Conservation (phyloP, 2,888 invertebrate species). For the Pachymerium ferrugineum region DNA sequence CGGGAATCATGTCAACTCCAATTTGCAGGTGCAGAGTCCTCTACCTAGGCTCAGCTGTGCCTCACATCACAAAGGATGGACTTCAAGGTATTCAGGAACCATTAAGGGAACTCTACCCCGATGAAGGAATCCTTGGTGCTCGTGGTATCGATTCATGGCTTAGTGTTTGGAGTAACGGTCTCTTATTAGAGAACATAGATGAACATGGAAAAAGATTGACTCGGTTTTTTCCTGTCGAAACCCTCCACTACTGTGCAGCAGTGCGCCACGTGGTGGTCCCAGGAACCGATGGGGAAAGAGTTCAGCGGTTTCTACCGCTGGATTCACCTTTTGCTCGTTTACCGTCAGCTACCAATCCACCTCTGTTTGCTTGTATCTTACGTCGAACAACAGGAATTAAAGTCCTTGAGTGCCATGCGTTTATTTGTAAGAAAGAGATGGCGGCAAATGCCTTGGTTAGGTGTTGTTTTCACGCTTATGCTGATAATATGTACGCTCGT, state of each 20-base stretch:
- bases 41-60: constrained; percentile 92
- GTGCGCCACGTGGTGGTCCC: constrained; percentile 73
- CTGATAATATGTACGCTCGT: constrained; percentile 87
- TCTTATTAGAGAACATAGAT: constrained; percentile 87
- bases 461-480: constrained; percentile 96
- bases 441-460: constrained; percentile 96
- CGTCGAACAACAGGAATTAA: constrained; percentile 94
- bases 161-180: constrained; percentile 94
- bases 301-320: constrained; percentile 80
- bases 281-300: constrained; percentile 55
- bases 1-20: constrained; percentile 64
- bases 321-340: constrained; percentile 94
- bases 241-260: constrained; percentile 91
- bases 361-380: constrained; percentile 92
- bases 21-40: constrained; percentile 94
- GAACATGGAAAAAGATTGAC: constrained; percentile 91
- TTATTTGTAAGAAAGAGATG: constrained; percentile 92
- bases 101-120: constrained; percentile 88
- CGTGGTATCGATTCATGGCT: constrained; percentile 93
- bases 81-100: constrained; percentile 97
- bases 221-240: constrained; percentile 91
- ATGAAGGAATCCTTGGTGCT: constrained; percentile 80
- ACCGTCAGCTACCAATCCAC: constrained; percentile 88
- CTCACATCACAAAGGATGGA: constrained; percentile 96
- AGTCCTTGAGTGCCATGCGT: constrained; percentile 97